A percentile compares a stretch with the other conserved stretches of the same genome.
These are phyloP conservation scores for Anneissia japonica DNA, from an alignment of 35 echinoderm and acorn worm genomes.

Conservation along the genomic window DNA sequence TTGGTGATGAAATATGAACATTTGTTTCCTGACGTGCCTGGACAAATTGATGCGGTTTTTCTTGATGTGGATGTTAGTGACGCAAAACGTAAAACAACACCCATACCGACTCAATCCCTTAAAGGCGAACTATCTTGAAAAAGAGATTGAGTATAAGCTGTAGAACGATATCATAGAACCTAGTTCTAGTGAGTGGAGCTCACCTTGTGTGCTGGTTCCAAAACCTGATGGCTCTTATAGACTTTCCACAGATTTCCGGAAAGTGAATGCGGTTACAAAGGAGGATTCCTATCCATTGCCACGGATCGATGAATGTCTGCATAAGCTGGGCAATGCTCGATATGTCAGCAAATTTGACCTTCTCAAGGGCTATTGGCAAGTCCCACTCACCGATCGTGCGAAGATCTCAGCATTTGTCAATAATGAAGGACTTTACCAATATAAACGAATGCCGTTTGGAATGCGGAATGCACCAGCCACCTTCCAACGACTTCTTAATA, in stretches of 20 bases:
- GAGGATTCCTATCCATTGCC: slow-evolving; percentile 3
- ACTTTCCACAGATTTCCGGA: slow-evolving; percentile 29
- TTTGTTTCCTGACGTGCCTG: no score
- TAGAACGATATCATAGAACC: slow-evolving; percentile 44
- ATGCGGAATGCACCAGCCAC: slow-evolving; percentile 72
- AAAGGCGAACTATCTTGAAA: no score
- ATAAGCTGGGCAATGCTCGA: slow-evolving; percentile 10
- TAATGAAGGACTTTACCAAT: slow-evolving; percentile 34
- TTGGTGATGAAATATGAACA: no score
- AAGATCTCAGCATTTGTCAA: slow-evolving; percentile 30
- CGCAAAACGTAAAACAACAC: no score
- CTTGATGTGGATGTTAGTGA: no score
- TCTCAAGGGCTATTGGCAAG: slow-evolving; percentile 23
- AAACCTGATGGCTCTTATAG: slow-evolving; percentile 30
- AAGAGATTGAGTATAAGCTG: slow-evolving; percentile 45
- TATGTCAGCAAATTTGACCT: slow-evolving; percentile 30
- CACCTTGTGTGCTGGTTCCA: slow-evolving; percentile 30
- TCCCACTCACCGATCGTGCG: neutral
- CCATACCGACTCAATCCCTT: no score
- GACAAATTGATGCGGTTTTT: no score
- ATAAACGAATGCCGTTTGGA: slow-evolving; percentile 65
- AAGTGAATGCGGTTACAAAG: slow-evolving; percentile 6
- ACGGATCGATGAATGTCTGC: slow-evolving; percentile 19
- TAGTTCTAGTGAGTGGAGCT: slow-evolving; percentile 32
- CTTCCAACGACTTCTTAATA: slow-evolving; percentile 58